Evolutionary conservation across 2,797 vertebrate genomes (phyloP).

Genomic region (Hylomyscus alleni): DNA sequence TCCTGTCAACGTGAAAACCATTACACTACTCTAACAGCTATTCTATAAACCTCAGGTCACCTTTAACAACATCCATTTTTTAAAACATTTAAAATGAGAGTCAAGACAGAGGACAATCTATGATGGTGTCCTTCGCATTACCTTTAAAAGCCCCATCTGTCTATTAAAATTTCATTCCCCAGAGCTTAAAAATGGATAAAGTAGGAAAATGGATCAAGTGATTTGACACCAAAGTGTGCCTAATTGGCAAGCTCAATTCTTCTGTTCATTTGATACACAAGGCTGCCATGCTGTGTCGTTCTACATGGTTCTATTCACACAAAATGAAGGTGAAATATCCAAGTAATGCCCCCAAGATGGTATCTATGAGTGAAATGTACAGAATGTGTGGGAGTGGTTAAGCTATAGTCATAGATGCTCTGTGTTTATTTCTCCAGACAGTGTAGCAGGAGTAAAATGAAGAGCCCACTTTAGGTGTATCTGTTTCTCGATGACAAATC

Average conservation of each 20-base stretch:
- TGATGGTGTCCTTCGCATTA: background rate
- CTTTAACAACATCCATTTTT: background rate
- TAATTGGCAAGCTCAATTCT: background rate
- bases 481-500: background rate
- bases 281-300: background rate
- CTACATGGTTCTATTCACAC: background rate
- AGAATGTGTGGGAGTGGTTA: background rate
- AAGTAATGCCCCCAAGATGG: background rate
- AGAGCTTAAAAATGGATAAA: background rate
- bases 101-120: background rate
- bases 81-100: background rate
- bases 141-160: background rate
- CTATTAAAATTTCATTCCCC: background rate
- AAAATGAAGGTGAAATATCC: background rate
- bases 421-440: background rate
- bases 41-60: background rate
- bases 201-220: conserved; percentile 15
- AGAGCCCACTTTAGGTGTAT: background rate
- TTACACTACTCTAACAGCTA: background rate
- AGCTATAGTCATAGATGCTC: accelerated
- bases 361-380: background rate
- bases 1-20: background rate
- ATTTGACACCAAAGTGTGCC: background rate
- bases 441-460: background rate
- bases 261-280: background rate